phyloP scores from a whole-genome alignment of 1,140 invertebrate genomes.

The Ostrea edulis region DNA sequence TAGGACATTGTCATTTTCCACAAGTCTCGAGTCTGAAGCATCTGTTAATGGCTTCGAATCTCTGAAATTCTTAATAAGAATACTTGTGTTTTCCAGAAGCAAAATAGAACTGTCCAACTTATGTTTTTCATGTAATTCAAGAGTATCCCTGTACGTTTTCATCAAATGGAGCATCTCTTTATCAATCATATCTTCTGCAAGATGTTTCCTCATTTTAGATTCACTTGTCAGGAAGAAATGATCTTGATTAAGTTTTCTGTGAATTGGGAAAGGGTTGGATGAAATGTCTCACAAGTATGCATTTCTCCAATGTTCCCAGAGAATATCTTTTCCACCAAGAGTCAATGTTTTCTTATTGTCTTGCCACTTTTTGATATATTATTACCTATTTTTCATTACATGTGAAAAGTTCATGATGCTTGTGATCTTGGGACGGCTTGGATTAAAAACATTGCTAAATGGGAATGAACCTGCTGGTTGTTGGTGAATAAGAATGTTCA shows the following conservation, averaged over 20 bases:
- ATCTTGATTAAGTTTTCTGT: constrained; percentile 56
- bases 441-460: constrained; percentile 43
- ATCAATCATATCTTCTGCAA: neutral
- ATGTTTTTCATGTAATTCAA: too few relatives aligned
- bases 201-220: constrained; percentile 57
- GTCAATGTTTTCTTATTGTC: constrained; percentile 41
- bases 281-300: constrained; percentile 52
- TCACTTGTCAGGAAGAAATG: constrained; percentile 50
- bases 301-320: constrained; percentile 51
- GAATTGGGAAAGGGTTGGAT: constrained; percentile 47
- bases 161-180: too few relatives aligned
- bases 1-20: too few relatives aligned
- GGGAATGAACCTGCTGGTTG: constrained; percentile 34
- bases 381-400: constrained; percentile 56
- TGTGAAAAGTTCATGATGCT: constrained; percentile 47
- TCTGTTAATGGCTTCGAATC: neutral
- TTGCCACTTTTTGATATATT: constrained; percentile 52
- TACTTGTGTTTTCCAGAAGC: constrained; percentile 41
- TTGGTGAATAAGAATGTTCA: constrained; percentile 33
- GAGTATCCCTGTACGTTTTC: too few relatives aligned
- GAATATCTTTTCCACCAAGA: constrained; percentile 30
- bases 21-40: too few relatives aligned
- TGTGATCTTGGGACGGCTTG: neutral
- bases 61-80: constrained; percentile 40
- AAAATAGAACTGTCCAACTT: constrained; percentile 25